Conservation (phyloP, 2,113 vertebrate species). For the Mystacornis crossleyi region DNA sequence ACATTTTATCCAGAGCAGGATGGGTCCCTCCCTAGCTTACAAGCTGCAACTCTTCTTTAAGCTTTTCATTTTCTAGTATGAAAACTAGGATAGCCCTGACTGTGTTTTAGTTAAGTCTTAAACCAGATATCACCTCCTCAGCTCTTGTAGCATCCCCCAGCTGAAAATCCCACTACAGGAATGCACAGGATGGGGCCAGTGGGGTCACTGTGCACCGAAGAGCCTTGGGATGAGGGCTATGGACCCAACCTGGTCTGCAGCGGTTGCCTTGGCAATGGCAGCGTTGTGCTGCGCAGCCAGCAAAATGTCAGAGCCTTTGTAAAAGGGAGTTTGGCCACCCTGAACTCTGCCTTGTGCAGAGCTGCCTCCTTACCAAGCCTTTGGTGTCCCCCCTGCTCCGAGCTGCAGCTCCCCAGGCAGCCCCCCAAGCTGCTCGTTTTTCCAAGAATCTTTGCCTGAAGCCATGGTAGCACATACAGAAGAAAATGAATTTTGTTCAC, state of each 20-base stretch:
- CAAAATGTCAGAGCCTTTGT: background rate
- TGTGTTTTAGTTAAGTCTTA: background rate
- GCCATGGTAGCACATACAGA: background rate
- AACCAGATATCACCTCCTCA: background rate
- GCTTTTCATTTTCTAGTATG: background rate
- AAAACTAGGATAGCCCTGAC: background rate
- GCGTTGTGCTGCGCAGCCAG: background rate
- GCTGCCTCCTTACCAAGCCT: background rate
- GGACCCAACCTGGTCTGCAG: background rate
- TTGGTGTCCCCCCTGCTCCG: fast-evolving
- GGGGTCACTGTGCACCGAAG: background rate
- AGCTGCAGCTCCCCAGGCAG: background rate
- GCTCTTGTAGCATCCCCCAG: background rate
- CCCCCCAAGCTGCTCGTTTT: background rate
- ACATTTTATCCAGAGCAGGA: background rate
- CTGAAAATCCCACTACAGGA: background rate
- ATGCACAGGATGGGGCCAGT: background rate
- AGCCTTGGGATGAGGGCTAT: background rate
- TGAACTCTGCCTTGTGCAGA: background rate
- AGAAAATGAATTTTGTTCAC: background rate
- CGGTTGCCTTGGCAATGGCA: background rate
- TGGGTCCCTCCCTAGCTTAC: background rate
- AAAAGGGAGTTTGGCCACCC: background rate
- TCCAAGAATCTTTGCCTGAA: background rate
- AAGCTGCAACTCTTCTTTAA: background rate